Conservation (phyloP, 1,140 invertebrate genomes). For the Drosophila teissieri region DNA sequence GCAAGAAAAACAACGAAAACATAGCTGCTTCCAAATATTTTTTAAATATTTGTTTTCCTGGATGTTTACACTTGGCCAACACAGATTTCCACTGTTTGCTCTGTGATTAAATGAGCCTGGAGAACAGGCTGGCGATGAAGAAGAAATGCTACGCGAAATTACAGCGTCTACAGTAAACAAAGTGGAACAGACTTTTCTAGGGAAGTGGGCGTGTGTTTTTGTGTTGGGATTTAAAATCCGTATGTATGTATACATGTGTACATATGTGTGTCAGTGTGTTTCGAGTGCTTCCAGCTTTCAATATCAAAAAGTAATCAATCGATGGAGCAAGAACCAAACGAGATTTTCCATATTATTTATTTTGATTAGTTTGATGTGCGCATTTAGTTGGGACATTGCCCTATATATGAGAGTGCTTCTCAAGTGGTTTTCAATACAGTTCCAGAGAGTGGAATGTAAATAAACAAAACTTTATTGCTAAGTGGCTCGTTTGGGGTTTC, state of each 20-base stretch:
- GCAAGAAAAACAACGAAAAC: constrained; percentile 16
- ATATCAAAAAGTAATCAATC: constrained; percentile 55
- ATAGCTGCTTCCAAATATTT: constrained; percentile 54
- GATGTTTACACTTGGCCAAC: constrained; percentile 64
- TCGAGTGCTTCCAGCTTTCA: constrained; percentile 51
- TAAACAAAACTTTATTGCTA: constrained; percentile 12
- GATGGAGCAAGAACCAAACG: constrained; percentile 25
- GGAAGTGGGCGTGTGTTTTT: constrained; percentile 5
- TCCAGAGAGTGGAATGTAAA: constrained; percentile 2
- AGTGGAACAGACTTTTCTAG: constrained; percentile 14
- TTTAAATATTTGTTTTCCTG: constrained; percentile 62
- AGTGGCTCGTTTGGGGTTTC: neutral
- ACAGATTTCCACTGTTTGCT: constrained; percentile 50
- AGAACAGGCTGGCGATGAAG: constrained; percentile 15
- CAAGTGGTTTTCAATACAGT: constrained; percentile 20
- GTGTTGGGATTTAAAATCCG: constrained; percentile 23
- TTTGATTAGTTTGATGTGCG: constrained; percentile 32
- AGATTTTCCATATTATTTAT: constrained; percentile 38
- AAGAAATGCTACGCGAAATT: constrained; percentile 51
- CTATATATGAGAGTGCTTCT: constrained; percentile 33
- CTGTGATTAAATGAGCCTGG: constrained; percentile 54
- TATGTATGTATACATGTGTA: neutral
- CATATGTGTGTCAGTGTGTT: constrained; percentile 2
- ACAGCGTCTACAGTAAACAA: constrained; percentile 46
- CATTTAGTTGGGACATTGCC: constrained; percentile 41